A percentile compares a stretch with the other conserved stretches of the same genome.
Conservation (phyloP, 2,888 invertebrate species). For the Tuberolachnus salignus region DNA sequence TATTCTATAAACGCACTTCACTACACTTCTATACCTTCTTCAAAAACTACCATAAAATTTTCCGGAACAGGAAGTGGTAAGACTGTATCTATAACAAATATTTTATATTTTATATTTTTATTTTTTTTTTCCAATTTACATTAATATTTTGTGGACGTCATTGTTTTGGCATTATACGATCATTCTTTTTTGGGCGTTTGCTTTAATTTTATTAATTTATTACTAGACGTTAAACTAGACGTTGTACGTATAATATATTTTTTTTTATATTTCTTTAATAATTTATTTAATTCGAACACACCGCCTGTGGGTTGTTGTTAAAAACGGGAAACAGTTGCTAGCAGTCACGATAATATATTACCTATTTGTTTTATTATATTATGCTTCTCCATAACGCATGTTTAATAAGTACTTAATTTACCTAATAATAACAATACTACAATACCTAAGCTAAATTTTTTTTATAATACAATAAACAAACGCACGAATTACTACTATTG, state of each 20-base stretch:
- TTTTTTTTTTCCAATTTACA: constrained; percentile 31
- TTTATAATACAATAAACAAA: background rate
- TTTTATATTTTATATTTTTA: background rate
- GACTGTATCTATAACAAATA: constrained; percentile 49
- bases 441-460: no score
- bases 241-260: constrained; percentile 12
- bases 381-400: constrained; percentile 45
- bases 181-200: constrained; percentile 38
- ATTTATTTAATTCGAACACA: constrained; percentile 19
- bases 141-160: constrained; percentile 52
- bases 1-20: constrained; percentile 53
- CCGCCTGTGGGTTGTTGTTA: constrained; percentile 10
- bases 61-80: constrained; percentile 57
- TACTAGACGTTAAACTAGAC: constrained; percentile 32
- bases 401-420: background rate
- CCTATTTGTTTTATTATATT: constrained; percentile 19
- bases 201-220: constrained; percentile 43
- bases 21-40: constrained; percentile 55
- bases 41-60: constrained; percentile 53
- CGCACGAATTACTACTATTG: constrained; percentile 17
- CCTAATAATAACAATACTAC: no score
- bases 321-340: constrained; percentile 12
- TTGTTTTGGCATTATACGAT: constrained; percentile 48
- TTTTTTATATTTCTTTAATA: constrained; percentile 14
- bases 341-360: no score